Evolutionary conservation across 2,888 invertebrate genomes (phyloP), one percentile per base, ranked within the genome.

Genomic region (Cantharis rufa): DNA sequence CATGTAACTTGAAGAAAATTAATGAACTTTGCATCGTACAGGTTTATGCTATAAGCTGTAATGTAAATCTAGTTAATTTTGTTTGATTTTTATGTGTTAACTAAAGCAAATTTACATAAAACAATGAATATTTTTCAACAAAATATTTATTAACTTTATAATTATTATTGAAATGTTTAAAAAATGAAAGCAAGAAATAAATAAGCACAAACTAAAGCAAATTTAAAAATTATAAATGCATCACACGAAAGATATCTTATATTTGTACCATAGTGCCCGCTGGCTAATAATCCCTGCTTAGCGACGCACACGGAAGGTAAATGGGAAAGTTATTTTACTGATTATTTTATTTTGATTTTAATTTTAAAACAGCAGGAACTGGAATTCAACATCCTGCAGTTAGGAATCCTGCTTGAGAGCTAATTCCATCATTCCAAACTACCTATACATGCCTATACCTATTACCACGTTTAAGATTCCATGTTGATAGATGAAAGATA

Each of bases 61-160:
- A 80, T 79, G 71, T 74, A 79, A 78, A 75, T 72, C 76, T 71
- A 74, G 75, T 79, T 80, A 79, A 80, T 80, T 80, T 74, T 78
- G 75, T 75, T 78, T 77, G 78, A 80, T 80, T 79, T 80, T 80
- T 78, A 80, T 75, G 73, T 73, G 76, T 70, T 73, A 76, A 76
- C 72, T 76, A 70, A 24, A 32, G 27, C 21, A 73, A 71, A 77
- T 71, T 74, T 74, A 28, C 77, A 77, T 74, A 70, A 15, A 16
- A 24, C 64, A 72, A 72, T 76, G 68, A 61, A 71, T 68, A 71
- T 70, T 62, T 74, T 70, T 70, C 18, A 71, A 69, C 70, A 48
- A 48, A 48, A n/a, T n/a, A n/a, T 48, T 7, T 32, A 13, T 13
- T 32, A n/a, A n/a, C 9, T 24, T 24, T 24, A 24, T 24, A 24